These are phyloP conservation scores for Procapra przewalskii DNA, from an alignment of 2,113 vertebrate species.

Conservation along the genomic window DNA sequence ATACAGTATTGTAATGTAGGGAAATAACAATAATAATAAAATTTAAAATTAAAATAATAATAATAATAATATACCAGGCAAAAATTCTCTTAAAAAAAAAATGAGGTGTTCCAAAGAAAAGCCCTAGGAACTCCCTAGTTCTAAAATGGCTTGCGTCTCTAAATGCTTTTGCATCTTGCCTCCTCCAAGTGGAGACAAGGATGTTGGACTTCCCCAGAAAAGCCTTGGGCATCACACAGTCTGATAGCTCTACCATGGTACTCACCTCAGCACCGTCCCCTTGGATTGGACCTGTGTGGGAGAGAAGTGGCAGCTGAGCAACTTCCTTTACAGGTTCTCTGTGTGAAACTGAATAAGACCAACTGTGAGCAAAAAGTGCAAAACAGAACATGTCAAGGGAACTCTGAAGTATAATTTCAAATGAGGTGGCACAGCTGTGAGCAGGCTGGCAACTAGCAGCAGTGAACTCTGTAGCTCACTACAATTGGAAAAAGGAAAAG, in stretches of 20 bases:
- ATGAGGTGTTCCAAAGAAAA: neutral
- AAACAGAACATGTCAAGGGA: neutral
- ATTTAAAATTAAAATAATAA: too few relatives aligned
- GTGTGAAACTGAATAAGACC: neutral
- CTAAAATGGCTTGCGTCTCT: neutral
- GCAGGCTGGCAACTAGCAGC: neutral
- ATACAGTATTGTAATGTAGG: too few relatives aligned
- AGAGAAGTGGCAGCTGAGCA: neutral
- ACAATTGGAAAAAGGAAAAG: neutral
- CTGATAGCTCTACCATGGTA: neutral
- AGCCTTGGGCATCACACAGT: neutral
- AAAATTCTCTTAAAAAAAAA: too few relatives aligned
- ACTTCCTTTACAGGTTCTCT: neutral
- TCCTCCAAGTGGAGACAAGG: neutral
- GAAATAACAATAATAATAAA: too few relatives aligned
- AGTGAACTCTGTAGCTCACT: neutral
- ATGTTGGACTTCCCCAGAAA: neutral
- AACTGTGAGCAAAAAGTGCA: neutral
- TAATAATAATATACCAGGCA: too few relatives aligned
- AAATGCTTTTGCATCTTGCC: neutral
- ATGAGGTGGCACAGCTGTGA: neutral
- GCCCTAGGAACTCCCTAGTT: neutral
- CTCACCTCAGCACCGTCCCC: neutral
- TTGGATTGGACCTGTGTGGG: neutral
- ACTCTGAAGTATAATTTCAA: neutral